Evolutionary conservation across 35 echinoderm and acorn worm species (phyloP).

Genomic region (Apostichopus japonicus): DNA sequence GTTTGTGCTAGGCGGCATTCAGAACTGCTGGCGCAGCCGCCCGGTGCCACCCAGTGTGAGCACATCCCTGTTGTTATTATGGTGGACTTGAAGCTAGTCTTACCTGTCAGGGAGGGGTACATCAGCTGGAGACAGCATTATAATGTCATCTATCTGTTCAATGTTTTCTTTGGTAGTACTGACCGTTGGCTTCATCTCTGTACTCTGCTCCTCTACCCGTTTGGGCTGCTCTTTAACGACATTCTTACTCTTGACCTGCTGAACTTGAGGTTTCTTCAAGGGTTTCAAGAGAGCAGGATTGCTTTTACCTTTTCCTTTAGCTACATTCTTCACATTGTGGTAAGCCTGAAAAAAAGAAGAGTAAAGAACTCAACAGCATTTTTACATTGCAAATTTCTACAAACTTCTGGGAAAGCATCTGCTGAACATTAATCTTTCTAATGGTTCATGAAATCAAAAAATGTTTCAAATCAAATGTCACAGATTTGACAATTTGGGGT

Average conservation of each 20-base stretch:
- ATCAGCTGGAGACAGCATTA: conserved; percentile 33
- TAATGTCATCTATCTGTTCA: not conserved
- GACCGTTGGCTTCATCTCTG: not conserved
- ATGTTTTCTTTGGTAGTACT: not conserved
- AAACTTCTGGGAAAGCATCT: too few species aligned
- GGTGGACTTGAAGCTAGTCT: not conserved
- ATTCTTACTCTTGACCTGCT: not conserved
- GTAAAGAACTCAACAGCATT: not conserved
- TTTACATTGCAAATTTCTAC: too few species aligned
- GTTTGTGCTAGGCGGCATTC: too few species aligned
- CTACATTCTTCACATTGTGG: conserved; percentile 39
- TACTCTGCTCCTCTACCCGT: not conserved
- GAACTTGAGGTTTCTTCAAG: not conserved
- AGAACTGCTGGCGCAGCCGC: too few species aligned
- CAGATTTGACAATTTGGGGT: too few species aligned
- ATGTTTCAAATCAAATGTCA: too few species aligned
- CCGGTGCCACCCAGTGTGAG: too few species aligned
- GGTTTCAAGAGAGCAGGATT: not conserved
- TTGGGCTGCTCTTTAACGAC: not conserved
- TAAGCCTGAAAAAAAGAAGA: conserved; percentile 6
- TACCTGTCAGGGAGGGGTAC: conserved; percentile 42
- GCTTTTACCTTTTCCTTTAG: conserved; percentile 13
- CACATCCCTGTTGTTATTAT: too few species aligned
- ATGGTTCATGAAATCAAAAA: too few species aligned
- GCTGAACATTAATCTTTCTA: too few species aligned